Evolutionary conservation across 1,140 invertebrate species (phyloP).

Genomic region (Drosophila navojoa): DNA sequence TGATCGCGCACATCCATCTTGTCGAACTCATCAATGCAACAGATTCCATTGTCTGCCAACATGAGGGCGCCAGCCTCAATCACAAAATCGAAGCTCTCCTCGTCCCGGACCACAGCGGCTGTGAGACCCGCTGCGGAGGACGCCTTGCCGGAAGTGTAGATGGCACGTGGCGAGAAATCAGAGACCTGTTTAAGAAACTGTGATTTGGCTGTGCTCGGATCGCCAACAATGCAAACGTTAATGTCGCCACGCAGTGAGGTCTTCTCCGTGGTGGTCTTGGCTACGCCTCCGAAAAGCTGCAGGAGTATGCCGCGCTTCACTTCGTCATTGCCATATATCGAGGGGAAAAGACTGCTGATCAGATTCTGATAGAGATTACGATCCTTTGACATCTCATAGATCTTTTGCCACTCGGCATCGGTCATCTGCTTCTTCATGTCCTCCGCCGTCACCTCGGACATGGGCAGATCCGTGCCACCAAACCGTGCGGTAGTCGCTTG

Average conservation of each 20-base stretch:
- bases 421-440: constrained; percentile 97
- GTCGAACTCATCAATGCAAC: constrained; percentile 99
- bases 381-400: constrained; percentile 98
- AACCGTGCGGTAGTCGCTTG: constrained; percentile 93
- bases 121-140: constrained; percentile 99
- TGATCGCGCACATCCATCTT: constrained; percentile 99
- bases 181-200: constrained; percentile 98
- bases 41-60: constrained; percentile 99
- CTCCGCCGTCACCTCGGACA: constrained; percentile 94
- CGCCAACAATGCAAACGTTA: constrained; percentile 99
- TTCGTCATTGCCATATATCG: constrained; percentile 99
- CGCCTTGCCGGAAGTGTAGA: constrained; percentile 99
- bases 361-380: constrained; percentile 96
- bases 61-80: constrained; percentile 99
- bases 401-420: constrained; percentile 96
- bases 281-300: constrained; percentile 99
- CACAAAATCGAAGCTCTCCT: constrained; percentile 99
- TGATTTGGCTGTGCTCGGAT: constrained; percentile 99
- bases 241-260: constrained; percentile 96
- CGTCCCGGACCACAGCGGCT: constrained; percentile 98
- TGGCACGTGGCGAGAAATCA: constrained; percentile 97
- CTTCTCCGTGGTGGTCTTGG: constrained; percentile 96
- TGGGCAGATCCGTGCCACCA: constrained; percentile 90
- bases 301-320: constrained; percentile 97
- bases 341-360: constrained; percentile 96